Evolutionary conservation across 30 jellyfish, hydroid and myxozoan genomes (phyloP), one percentile per base, ranked within the genome.

Genomic region (Hydractinia symbiolongicarpus): DNA sequence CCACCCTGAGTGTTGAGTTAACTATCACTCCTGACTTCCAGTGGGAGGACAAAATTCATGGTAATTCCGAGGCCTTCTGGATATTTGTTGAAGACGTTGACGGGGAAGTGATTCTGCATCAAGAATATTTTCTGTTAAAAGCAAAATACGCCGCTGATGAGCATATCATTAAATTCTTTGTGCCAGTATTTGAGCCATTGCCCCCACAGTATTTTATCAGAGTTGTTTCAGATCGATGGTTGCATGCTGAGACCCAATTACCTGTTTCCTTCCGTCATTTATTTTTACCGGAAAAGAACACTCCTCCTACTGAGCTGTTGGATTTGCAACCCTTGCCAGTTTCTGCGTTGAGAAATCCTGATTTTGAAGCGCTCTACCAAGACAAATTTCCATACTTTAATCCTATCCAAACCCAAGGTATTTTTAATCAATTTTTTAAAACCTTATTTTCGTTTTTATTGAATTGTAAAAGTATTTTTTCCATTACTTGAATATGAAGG

Each of bases 331-430:
- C 97, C 8, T 70, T 94, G 69, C 99, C 99, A 21, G 96, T 94
- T 17, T 88, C 97, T 14, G 96, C 99, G 5, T 71, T 94, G 55
- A 90, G 97, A 13, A 93, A 94, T 40, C 84, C 94, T 5, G 95
- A 86, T 64, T 94, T 94, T 56, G 99, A 94, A 69, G 94, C 93
- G 4, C 84, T 94, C 4, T 88, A 88, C 70, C 76, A 89, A 17
- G 94, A 88, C 90, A 93, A 82, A 73, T 94, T 89, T 77, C 96
- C 96, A 6, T 88, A 94, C 61, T 94, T 94, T 88, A 94, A 94
- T 66, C 99, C 99, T 4, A 88, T 94, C 50, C 99, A 94, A 82
- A 94, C 99, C 2, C 99, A 94, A 85, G 99, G 98, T 92, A 79
- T 9, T 7, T n/a, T 7, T 66, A 61, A 10, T 11, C n/a, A 16